Evolutionary conservation across 1,140 invertebrate species (phyloP).

Genomic region (Marisa cornuarietis): DNA sequence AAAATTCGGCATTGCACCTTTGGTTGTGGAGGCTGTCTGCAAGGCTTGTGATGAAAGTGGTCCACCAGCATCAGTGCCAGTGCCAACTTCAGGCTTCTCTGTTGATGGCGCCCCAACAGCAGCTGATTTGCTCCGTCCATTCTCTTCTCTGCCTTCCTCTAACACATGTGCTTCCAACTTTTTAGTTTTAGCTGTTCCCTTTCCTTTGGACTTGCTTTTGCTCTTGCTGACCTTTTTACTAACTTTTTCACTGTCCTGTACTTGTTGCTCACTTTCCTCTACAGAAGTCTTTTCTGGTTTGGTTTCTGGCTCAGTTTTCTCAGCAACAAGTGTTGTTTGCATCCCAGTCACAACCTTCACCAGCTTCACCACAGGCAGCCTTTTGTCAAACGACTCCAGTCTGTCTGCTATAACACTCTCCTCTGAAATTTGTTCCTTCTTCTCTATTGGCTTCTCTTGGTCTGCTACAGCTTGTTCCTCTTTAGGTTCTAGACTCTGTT

Average conservation of each 20-base stretch:
- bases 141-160: not conserved
- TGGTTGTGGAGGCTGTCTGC: not conserved
- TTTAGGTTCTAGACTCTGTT: not conserved
- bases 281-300: too few species aligned
- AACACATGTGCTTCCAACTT: not conserved
- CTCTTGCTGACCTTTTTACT: not conserved
- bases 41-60: not conserved
- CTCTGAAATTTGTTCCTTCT: not conserved
- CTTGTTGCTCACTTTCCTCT: too few species aligned
- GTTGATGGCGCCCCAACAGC: not conserved
- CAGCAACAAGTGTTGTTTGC: too few species aligned
- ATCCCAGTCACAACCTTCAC: too few species aligned
- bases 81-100: not conserved
- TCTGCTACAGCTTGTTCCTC: not conserved
- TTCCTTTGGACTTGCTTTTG: not conserved
- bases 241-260: too few species aligned
- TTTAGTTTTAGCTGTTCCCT: conserved; percentile 3
- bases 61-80: not conserved
- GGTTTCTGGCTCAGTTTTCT: too few species aligned
- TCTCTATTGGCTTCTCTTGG: conserved; percentile 1
- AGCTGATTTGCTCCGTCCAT: not conserved
- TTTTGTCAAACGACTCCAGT: too few species aligned
- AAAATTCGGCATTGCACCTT: not conserved
- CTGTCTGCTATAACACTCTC: not conserved
- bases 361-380: too few species aligned